Evolutionary conservation across 2,113 vertebrate species (phyloP).

Genomic region (Nannospalax galili): DNA sequence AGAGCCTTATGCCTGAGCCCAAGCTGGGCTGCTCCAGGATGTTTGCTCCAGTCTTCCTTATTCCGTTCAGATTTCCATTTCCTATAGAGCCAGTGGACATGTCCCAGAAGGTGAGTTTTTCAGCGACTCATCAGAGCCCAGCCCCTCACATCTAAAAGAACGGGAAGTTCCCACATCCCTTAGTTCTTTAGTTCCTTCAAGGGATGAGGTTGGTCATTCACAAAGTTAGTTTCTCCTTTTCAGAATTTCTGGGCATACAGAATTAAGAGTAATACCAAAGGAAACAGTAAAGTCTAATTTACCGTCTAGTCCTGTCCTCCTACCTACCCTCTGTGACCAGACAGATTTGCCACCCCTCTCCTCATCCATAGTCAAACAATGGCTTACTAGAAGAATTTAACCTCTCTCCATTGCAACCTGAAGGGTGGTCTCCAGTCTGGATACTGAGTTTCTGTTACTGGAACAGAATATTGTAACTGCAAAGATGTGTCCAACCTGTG

Average conservation of each 20-base stretch:
- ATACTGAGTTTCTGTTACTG: background rate
- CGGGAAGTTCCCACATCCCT: background rate
- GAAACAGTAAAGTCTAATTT: background rate
- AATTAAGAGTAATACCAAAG: background rate
- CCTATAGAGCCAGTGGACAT: background rate
- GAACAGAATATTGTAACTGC: background rate
- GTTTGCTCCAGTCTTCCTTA: background rate
- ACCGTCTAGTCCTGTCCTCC: background rate
- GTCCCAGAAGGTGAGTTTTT: background rate
- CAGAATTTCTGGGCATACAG: background rate
- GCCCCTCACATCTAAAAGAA: background rate
- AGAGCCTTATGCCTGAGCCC: background rate
- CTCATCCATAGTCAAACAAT: background rate
- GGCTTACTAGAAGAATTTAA: background rate
- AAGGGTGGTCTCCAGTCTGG: background rate
- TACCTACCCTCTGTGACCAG: background rate
- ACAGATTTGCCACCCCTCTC: background rate
- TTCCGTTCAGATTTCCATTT: background rate
- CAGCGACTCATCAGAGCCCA: background rate
- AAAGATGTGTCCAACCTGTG: background rate
- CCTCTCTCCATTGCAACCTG: background rate
- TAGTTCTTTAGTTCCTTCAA: constrained; percentile 49
- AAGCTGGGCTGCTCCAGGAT: background rate
- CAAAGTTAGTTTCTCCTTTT: background rate
- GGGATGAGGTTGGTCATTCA: background rate